Evolutionary conservation across 2,888 invertebrate species (phyloP), one percentile per base, ranked within the genome.

Genomic region (Latrodectus hesperus): DNA sequence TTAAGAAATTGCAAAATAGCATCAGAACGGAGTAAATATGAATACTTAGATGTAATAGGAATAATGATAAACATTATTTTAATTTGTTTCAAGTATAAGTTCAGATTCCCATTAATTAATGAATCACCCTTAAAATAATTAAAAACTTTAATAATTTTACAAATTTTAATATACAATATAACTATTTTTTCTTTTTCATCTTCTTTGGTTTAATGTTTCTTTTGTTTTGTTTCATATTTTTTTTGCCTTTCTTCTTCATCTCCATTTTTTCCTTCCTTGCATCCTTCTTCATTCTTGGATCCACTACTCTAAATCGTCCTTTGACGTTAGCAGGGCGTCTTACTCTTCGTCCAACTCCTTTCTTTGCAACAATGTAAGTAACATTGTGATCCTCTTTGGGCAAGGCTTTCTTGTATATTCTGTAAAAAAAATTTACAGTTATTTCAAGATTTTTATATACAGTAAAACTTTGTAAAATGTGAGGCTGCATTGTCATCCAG

Each of bases 211-310:
- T 60, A 0, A 49, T 26, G 2, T 52, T 38, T 17, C n/a, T 68
- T 75, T 70, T 75, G 1, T 16, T 51, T 9, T 65, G 49, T 53
- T 67, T 26, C 16, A 16, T 64, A 8, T 68, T 72, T 26, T 53
- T 70, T 16, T 78, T 80, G 12, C 64, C 16, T 5, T 26, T 49
- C 49, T 26, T 49, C 49, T 86, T 86, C 17, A 67, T n/a, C 6
- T 49, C 12, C 9, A 76, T 49, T 86, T 81, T 86, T 11, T 65
- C 51, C 71, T 81, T 81, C 52, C 72, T 70, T 1, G 91, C 93
- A 92, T 99, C 99, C 92, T 99, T 99, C 93, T 99, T 99, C 96
- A 98, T 96, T 90, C 99, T 94, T 1, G 96, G 95, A 94, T 99
- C 99, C 9, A 99, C 99, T n/a, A 98, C 95, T 92, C 95, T 97